Conservation (phyloP, 2,113 vertebrate species). For the Axis porcinus region DNA sequence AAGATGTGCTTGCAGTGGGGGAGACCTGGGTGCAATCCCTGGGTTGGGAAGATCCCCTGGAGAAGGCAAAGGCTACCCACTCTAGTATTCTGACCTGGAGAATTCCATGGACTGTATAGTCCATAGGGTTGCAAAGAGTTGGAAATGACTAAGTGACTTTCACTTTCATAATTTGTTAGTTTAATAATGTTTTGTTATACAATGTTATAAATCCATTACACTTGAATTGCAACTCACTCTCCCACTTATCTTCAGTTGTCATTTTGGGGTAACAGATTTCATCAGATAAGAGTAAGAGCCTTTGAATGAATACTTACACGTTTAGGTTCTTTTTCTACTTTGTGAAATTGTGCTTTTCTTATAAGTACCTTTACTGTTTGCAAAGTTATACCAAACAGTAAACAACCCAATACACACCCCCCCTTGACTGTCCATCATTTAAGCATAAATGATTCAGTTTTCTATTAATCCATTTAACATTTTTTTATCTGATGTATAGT, state of each 20-base stretch:
- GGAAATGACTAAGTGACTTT: not conserved
- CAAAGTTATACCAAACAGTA: not conserved
- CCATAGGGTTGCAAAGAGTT: accelerated
- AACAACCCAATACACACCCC: not conserved
- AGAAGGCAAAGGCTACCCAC: not conserved
- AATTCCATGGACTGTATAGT: not conserved
- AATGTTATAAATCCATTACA: not conserved
- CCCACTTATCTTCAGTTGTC: not conserved
- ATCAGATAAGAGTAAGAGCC: not conserved
- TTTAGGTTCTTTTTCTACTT: not conserved
- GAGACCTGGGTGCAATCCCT: not conserved
- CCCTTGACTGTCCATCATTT: not conserved
- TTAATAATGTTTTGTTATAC: not conserved
- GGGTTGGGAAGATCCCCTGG: not conserved
- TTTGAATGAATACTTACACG: not conserved
- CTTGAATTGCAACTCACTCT: not conserved
- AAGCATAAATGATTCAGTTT: not conserved
- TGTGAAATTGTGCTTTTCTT: not conserved
- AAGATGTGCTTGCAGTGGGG: not conserved
- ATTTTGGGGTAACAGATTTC: not conserved
- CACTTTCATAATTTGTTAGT: not conserved
- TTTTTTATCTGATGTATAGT: not conserved
- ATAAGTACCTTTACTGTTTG: not conserved
- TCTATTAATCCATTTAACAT: not conserved
- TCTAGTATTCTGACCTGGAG: not conserved